Conservation (phyloP, 2,113 vertebrate genomes). For the Nothobranchius kuhntae region DNA sequence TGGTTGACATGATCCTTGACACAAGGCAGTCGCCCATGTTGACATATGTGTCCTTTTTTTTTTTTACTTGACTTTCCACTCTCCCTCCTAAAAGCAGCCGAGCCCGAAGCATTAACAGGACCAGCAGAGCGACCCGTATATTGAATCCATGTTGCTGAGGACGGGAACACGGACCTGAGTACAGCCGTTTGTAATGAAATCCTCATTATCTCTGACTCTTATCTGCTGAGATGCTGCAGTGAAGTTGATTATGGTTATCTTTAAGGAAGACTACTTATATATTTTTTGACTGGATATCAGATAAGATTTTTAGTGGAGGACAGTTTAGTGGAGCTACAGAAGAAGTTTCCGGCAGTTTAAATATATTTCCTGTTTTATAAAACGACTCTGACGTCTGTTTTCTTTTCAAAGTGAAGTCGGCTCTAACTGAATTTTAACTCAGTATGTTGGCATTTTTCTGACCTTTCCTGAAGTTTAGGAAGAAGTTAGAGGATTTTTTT, state of each 20-base stretch:
- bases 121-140: slow-evolving; percentile 18
- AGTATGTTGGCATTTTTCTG: background rate
- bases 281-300: slow-evolving; percentile 56
- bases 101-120: slow-evolving; percentile 25
- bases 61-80: slow-evolving; percentile 6
- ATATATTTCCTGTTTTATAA: slow-evolving; percentile 24
- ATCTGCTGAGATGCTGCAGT: slow-evolving; percentile 14
- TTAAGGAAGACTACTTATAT: slow-evolving; percentile 26
- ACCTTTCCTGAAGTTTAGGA: background rate
- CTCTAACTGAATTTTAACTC: background rate
- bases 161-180: slow-evolving; percentile 13
- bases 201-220: slow-evolving; percentile 33
- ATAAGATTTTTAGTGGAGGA: slow-evolving; percentile 43
- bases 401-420: background rate
- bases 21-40: background rate
- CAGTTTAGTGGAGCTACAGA: slow-evolving; percentile 26
- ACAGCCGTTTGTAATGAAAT: slow-evolving; percentile 31
- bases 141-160: slow-evolving; percentile 38
- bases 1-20: no score
- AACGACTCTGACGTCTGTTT: slow-evolving; percentile 8
- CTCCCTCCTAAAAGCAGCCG: slow-evolving; percentile 19
- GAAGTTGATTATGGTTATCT: slow-evolving; percentile 35
- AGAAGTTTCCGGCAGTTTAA: slow-evolving; percentile 34
- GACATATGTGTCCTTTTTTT: slow-evolving; percentile 1
- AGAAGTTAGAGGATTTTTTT: background rate